phyloP scores from a whole-genome alignment of 1,140 invertebrate species.

The Doryteuthis pealeii region DNA sequence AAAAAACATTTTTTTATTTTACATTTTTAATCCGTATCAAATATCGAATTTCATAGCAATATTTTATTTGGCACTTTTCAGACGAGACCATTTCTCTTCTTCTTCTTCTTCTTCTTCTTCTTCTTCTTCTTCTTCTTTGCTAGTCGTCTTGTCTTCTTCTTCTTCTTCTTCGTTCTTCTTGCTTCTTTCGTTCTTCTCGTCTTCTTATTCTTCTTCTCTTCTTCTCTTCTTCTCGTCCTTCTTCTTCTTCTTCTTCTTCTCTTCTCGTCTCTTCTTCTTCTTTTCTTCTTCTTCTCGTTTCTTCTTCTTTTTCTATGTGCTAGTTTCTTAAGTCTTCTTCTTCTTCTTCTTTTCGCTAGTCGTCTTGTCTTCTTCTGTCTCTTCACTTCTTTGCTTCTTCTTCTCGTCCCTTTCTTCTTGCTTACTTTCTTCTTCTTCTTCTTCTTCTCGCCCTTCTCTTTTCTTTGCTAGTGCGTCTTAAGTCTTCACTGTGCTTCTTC shows the following conservation, averaged over 20 bases:
- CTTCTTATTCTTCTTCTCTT: neutral
- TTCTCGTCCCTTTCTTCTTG: too few species aligned
- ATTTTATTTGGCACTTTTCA: too few species aligned
- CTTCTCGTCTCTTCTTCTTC: neutral
- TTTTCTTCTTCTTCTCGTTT: neutral
- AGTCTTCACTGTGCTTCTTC: too few species aligned
- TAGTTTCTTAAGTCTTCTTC: too few species aligned
- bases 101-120: neutral
- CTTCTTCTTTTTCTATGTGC: neutral
- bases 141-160: conserved; percentile 11
- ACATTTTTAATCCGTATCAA: too few species aligned
- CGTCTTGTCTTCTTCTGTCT: neutral
- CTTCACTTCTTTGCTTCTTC: neutral
- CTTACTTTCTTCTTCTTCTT: too few species aligned
- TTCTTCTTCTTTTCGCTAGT: too few species aligned
- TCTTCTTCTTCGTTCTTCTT: conserved; percentile 16
- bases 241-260: neutral
- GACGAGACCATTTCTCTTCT: conserved; percentile 14
- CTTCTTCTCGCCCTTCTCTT: too few species aligned
- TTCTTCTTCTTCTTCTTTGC: neutral
- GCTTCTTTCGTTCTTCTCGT: conserved; percentile 10
- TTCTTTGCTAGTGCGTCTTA: too few species aligned
- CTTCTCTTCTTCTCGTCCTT: neutral
- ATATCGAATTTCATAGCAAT: too few species aligned
- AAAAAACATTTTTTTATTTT: too few species aligned